Base-by-base conservation (phyloP, 2,113 vertebrate genomes). In the Hypocryptadius cinnamomeus region DNA sequence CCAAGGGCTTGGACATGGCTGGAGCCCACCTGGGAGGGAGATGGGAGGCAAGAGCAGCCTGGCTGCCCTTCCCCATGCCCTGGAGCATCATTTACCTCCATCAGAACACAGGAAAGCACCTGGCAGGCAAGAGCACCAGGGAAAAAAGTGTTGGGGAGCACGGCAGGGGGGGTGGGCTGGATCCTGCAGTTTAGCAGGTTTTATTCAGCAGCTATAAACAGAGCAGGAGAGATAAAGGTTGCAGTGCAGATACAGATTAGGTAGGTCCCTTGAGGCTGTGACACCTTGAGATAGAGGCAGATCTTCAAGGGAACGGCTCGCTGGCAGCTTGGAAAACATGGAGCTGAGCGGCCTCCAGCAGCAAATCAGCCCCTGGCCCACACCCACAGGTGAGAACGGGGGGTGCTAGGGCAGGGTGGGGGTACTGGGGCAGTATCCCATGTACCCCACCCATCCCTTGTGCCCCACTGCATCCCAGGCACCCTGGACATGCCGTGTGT, bases 151-250 rank as follows among this genome's bases (percentile, higher is more conserved):
- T 92, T 33, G n/a, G 66, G 92, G 93, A 91, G 87, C 85, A 76
- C 37, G 1, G 31, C 1, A 5, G 25, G 44, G 22, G 40, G 30
- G 37, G 25, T 16, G 30, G 28, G 48, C 31, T 45, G 95, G 84
- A 76, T 92, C 79, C 87, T 85, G 91, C 91, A 92, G 89, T 96
- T 95, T 93, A 96, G 95, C 74, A 65, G 92, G 81, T 83, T 94
- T 95, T 96, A 90, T 87, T 93, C 59, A 30, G 94, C 89, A 95
- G 94, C 94, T 94, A 91, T 92, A 92, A 96, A 95, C 92, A 95
- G 96, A 96, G 95, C 89, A 84, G 78, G 78, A 94, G 93, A 94
- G 91, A 96, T 87, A 93, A 96, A 96, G 96, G 96, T 96, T 95
- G 95, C 95, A 70, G 96, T 60, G 89, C 91, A 96, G 96, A 89